Evolutionary conservation across 2,888 invertebrate species (phyloP).

Genomic region (Heterodera filipjevi): DNA sequence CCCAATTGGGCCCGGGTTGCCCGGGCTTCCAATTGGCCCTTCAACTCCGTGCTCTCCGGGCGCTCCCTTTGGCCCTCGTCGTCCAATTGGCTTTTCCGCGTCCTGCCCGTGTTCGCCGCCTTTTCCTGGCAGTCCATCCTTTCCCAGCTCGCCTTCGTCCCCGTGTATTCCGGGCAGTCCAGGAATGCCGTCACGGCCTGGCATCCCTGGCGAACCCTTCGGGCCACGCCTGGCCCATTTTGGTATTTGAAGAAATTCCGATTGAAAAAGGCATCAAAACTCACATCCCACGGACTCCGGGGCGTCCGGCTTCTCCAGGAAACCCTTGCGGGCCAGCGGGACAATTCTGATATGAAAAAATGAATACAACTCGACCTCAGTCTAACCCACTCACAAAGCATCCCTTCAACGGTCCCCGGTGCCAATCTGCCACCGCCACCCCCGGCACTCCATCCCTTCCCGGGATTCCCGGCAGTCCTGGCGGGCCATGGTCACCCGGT

Average conservation of each 20-base stretch:
- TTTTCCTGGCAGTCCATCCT: slow-evolving; percentile 28
- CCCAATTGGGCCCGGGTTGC: slow-evolving; percentile 10
- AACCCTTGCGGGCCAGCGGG: slow-evolving; percentile 42
- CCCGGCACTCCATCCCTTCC: slow-evolving; percentile 43
- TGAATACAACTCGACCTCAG: not conserved
- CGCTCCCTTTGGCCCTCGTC: slow-evolving; percentile 45
- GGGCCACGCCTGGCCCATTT: slow-evolving; percentile 39
- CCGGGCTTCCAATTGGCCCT: slow-evolving; percentile 10
- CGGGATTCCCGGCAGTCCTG: slow-evolving; percentile 43
- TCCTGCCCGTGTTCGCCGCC: slow-evolving; percentile 55
- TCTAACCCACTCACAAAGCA: slow-evolving; percentile 39
- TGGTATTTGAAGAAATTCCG: not conserved
- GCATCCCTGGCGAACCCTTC: slow-evolving; percentile 41
- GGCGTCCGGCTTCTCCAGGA: slow-evolving; percentile 42
- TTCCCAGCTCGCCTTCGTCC: slow-evolving; percentile 30
- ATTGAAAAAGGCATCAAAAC: not conserved
- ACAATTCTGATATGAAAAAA: slow-evolving; percentile 35
- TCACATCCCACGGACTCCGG: slow-evolving; percentile 47
- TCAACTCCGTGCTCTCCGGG: slow-evolving; percentile 23
- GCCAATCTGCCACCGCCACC: slow-evolving; percentile 44
- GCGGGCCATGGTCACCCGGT: slow-evolving; percentile 39
- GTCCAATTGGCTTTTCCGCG: slow-evolving; percentile 57
- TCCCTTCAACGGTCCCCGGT: slow-evolving; percentile 44
- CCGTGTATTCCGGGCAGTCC: slow-evolving; percentile 32
- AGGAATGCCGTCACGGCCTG: slow-evolving; percentile 29